phyloP scores from a whole-genome alignment of 2,113 vertebrate species.

The Megaceryle maxima region DNA sequence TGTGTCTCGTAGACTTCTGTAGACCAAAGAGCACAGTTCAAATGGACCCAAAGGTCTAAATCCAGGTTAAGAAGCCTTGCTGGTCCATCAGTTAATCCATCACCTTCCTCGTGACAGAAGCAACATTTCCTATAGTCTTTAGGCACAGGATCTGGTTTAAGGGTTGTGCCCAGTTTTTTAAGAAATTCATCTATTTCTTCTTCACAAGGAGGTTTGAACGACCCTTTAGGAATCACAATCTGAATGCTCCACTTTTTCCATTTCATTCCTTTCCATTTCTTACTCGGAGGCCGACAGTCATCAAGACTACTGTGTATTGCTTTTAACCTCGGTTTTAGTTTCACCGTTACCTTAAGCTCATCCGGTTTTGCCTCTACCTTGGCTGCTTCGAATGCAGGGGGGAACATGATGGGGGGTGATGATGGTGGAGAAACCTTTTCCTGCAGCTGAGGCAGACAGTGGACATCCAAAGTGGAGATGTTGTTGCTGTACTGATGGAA shows the following conservation, averaged over 20 bases:
- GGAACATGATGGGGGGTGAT: constrained; percentile 82
- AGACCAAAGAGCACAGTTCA: constrained; percentile 98
- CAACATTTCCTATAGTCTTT: constrained; percentile 91
- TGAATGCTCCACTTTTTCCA: constrained; percentile 95
- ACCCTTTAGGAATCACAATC: constrained; percentile 83
- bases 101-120: constrained; percentile 93
- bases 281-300: constrained; percentile 77
- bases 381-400: constrained; percentile 82
- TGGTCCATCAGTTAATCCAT: constrained; percentile 90
- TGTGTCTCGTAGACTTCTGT: constrained; percentile 98
- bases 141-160: constrained; percentile 86
- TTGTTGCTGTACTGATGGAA: constrained; percentile 92
- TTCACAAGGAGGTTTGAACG: constrained; percentile 83
- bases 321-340: constrained; percentile 88
- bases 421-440: constrained; percentile 76
- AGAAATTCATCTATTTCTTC: constrained; percentile 89
- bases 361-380: constrained; percentile 82
- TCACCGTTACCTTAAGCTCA: constrained; percentile 93
- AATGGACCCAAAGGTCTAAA: constrained; percentile 96
- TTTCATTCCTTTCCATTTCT: constrained; percentile 86
- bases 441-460: constrained; percentile 87
- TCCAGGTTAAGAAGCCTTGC: constrained; percentile 95
- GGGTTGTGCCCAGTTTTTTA: constrained; percentile 84
- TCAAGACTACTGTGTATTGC: constrained; percentile 79
- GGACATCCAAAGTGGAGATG: constrained; percentile 88